Conservation (phyloP, 2,797 vertebrate genomes). For the Fratercula arctica region DNA sequence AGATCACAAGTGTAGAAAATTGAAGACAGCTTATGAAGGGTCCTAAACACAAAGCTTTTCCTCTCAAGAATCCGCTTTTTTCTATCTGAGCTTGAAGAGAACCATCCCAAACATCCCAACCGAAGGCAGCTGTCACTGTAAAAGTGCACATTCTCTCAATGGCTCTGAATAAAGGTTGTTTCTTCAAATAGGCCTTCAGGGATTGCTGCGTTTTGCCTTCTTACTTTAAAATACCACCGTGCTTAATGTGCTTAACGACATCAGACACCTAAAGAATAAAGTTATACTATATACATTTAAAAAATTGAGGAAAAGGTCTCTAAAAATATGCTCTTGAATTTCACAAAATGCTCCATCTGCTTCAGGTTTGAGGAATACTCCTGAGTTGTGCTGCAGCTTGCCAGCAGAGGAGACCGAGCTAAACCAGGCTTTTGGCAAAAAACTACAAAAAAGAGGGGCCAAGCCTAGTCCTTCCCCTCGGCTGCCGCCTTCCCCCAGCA, state of each 20-base stretch:
- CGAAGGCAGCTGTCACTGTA: background rate
- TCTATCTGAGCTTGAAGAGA: background rate
- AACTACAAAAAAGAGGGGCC: background rate
- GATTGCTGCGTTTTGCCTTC: background rate
- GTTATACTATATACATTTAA: background rate
- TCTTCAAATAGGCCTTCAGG: background rate
- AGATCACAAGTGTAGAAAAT: background rate
- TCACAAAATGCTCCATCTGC: background rate
- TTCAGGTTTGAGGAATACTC: background rate
- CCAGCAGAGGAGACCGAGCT: background rate
- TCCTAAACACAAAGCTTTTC: background rate
- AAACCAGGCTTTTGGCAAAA: background rate
- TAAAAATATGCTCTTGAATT: background rate
- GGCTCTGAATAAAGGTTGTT: background rate
- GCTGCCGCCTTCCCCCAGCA: background rate
- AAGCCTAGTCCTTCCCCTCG: background rate
- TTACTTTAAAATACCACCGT: background rate
- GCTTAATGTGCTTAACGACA: background rate
- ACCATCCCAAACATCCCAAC: background rate
- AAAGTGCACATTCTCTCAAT: background rate
- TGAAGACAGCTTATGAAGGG: background rate
- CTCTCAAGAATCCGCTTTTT: background rate
- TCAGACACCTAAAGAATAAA: background rate
- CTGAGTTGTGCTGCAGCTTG: background rate
- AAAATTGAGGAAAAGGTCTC: background rate